These are phyloP conservation scores for Pteronotus mesoamericanus DNA, from an alignment of 2,797 vertebrate species.

Conservation along the genomic window DNA sequence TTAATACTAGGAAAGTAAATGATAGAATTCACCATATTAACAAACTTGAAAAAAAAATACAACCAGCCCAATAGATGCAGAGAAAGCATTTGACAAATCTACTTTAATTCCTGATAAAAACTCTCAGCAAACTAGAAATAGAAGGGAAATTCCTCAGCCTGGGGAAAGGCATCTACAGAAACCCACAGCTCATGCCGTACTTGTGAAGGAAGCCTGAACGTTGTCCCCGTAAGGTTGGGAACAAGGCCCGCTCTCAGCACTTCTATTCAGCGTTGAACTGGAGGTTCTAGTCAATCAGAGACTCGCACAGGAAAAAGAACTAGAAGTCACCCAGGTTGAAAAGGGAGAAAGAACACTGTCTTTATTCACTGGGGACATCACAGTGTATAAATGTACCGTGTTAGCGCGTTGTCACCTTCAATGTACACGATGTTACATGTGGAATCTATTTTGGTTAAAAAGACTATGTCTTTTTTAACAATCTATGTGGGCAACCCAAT, in stretches of 20 bases:
- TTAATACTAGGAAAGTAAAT: neutral
- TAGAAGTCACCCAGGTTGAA: neutral
- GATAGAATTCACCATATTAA: neutral
- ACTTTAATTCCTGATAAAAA: neutral
- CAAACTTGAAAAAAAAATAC: neutral
- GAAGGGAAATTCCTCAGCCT: neutral
- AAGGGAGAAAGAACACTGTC: neutral
- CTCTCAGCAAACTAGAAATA: neutral
- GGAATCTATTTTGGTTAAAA: neutral
- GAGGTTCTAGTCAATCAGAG: neutral
- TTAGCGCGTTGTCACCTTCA: no score
- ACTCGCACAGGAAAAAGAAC: neutral
- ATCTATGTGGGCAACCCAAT: neutral
- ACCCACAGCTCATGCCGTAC: no score
- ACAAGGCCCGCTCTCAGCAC: neutral
- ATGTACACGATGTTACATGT: neutral
- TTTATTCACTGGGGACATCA: neutral
- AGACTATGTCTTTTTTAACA: no score
- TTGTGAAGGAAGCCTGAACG: neutral
- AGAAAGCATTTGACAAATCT: neutral
- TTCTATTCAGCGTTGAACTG: neutral
- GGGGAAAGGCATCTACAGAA: neutral
- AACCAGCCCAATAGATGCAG: neutral
- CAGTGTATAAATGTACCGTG: no score
- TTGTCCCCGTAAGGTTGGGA: neutral